A percentile compares a stretch with the other conserved stretches of the same genome.
Evolutionary conservation across 2,113 vertebrate genomes (phyloP).

Genomic region (Leptodactylus fuscus): DNA sequence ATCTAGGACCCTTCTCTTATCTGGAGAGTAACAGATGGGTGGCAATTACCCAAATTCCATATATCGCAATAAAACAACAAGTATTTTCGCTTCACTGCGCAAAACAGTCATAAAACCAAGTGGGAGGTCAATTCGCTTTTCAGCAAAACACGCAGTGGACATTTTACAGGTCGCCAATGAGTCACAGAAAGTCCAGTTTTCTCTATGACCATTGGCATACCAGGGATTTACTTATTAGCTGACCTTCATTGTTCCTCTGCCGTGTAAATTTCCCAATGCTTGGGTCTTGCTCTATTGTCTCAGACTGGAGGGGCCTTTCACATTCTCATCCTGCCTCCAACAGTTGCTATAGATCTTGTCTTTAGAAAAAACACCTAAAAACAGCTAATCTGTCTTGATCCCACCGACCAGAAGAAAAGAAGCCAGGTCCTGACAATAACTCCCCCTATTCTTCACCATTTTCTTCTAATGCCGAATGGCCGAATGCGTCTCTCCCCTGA

Average conservation of each 20-base stretch:
- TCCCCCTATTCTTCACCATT: constrained; percentile 9
- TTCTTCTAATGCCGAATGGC: constrained; percentile 22
- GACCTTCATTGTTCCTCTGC: constrained; percentile 20
- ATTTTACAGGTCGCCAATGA: constrained; percentile 36
- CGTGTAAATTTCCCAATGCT: constrained; percentile 60
- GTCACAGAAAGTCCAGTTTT: constrained; percentile 19
- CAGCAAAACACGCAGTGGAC: background rate
- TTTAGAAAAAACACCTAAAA: constrained; percentile 60
- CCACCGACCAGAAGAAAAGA: constrained; percentile 52
- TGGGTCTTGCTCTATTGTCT: constrained; percentile 45
- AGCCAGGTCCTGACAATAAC: constrained; percentile 27
- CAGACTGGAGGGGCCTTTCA: constrained; percentile 34
- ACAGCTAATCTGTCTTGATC: constrained; percentile 64
- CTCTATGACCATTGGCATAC: constrained; percentile 10
- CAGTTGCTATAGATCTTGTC: constrained; percentile 62
- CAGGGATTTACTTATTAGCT: constrained; percentile 57
- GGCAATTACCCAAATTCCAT: background rate
- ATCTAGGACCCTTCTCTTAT: background rate
- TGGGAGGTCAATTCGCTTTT: constrained; percentile 31
- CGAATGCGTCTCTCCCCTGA: background rate
- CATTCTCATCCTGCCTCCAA: constrained; percentile 61
- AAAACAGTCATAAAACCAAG: background rate
- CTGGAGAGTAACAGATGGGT: background rate
- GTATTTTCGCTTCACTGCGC: background rate
- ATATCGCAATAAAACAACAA: constrained; percentile 1